phyloP scores from a whole-genome alignment of 2,797 vertebrate species.

The Borostomias antarcticus region DNA sequence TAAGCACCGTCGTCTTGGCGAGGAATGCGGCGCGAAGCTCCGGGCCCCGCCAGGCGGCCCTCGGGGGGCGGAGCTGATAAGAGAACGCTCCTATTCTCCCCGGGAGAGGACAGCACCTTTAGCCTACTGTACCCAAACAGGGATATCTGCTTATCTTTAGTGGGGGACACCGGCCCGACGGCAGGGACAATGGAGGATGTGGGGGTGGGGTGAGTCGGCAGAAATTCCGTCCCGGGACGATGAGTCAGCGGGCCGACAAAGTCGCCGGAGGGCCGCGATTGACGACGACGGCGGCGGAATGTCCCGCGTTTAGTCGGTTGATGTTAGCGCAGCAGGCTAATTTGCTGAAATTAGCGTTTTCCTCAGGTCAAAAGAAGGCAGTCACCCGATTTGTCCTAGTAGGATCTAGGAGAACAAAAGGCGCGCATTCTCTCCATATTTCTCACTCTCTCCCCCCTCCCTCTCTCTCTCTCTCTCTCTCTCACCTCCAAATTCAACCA shows the following conservation, averaged over 20 bases:
- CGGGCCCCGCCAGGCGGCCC: too few relatives aligned
- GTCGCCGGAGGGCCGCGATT: conserved; percentile 23
- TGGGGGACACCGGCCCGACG: conserved; percentile 59
- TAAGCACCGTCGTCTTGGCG: neutral
- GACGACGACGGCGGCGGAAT: too few relatives aligned
- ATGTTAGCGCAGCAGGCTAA: neutral
- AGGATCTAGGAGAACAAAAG: too few relatives aligned
- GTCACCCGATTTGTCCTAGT: too few relatives aligned
- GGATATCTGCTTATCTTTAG: conserved; percentile 63
- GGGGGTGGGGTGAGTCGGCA: conserved; percentile 39
- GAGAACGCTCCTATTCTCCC: conserved; percentile 38
- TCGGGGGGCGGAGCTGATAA: conserved; percentile 50
- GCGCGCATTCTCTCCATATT: too few relatives aligned
- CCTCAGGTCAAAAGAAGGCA: neutral
- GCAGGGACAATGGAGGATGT: conserved; percentile 50
- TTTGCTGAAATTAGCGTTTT: neutral
- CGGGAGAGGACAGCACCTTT: conserved; percentile 45
- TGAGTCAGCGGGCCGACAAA: neutral
- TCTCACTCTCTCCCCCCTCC: too few relatives aligned
- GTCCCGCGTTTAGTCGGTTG: neutral
- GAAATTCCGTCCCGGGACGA: conserved; percentile 31
- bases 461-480: too few relatives aligned
- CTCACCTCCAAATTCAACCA: neutral
- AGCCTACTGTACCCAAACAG: conserved; percentile 46
- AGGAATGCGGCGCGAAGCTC: too few relatives aligned